Evolutionary conservation across 2,113 vertebrate genomes (phyloP).

Genomic region (Laticauda colubrina): DNA sequence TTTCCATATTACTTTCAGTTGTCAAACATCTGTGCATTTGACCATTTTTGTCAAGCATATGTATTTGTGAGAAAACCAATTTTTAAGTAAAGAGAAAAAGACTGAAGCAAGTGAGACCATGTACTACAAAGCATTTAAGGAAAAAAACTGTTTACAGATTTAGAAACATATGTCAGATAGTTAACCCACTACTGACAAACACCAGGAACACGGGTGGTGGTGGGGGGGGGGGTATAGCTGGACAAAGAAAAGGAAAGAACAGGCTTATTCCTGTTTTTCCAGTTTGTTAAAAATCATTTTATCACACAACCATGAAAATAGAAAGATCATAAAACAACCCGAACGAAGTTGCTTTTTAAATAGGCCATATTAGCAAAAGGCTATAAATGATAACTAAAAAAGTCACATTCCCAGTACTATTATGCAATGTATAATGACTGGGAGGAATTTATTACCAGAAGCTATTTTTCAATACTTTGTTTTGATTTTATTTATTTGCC

Average conservation of each 20-base stretch:
- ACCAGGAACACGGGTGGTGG: background rate
- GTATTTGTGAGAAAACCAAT: constrained; percentile 3
- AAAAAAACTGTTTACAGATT: background rate
- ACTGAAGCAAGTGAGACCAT: background rate
- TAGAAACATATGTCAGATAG: background rate
- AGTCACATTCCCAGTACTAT: background rate
- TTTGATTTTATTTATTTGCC: background rate
- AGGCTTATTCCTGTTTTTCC: background rate
- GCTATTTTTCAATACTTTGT: background rate
- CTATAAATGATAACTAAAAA: background rate
- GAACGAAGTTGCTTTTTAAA: constrained; percentile 1
- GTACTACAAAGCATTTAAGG: background rate
- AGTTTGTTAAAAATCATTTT: background rate
- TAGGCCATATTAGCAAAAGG: background rate
- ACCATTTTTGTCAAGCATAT: background rate
- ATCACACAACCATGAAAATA: background rate
- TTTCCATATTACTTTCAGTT: background rate
- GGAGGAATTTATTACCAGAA: background rate
- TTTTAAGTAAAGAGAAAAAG: background rate
- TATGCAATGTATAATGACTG: background rate
- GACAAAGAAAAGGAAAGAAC: background rate
- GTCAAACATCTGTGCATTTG: background rate
- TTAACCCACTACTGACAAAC: background rate
- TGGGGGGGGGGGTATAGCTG: background rate
- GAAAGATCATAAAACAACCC: background rate